Percentiles rank a stretch among this genome's conserved stretches.
Conservation (phyloP, 2,797 vertebrate genomes). For the Orestias chungarensis region DNA sequence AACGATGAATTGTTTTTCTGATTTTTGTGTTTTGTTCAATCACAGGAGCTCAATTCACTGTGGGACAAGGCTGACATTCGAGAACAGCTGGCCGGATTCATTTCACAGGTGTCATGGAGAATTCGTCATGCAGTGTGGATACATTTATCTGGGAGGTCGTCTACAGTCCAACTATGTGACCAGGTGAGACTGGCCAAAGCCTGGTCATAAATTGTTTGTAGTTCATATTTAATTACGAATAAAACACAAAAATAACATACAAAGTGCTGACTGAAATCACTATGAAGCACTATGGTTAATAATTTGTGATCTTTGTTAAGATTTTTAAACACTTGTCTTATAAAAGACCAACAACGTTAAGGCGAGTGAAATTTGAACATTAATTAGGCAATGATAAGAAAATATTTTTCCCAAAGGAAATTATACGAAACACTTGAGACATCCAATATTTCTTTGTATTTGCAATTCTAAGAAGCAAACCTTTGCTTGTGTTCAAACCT, state of each 20-base stretch:
- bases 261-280: constrained; percentile 28
- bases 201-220: background rate
- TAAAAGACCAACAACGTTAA: constrained; percentile 16
- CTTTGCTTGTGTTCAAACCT: background rate
- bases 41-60: constrained; percentile 16
- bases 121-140: background rate
- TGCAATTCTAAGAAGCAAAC: background rate
- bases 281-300: constrained; percentile 19
- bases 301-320: constrained; percentile 37
- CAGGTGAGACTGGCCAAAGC: constrained; percentile 10
- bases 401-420: background rate
- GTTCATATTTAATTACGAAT: constrained; percentile 10
- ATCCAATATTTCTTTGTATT: background rate
- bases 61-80: constrained; percentile 44
- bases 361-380: constrained; percentile 20
- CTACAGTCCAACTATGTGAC: background rate
- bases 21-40: constrained; percentile 17
- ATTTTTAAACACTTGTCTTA: constrained; percentile 39
- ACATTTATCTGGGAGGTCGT: constrained; percentile 1
- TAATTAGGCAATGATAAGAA: background rate
- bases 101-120: constrained; percentile 4
- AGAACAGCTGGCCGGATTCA: constrained; percentile 36
- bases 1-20: constrained; percentile 23
- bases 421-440: background rate
- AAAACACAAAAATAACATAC: constrained; percentile 23